Evolutionary conservation across 2,888 invertebrate species (phyloP), one percentile per base, ranked within the genome.

Genomic region (Drosophila hamatofila): DNA sequence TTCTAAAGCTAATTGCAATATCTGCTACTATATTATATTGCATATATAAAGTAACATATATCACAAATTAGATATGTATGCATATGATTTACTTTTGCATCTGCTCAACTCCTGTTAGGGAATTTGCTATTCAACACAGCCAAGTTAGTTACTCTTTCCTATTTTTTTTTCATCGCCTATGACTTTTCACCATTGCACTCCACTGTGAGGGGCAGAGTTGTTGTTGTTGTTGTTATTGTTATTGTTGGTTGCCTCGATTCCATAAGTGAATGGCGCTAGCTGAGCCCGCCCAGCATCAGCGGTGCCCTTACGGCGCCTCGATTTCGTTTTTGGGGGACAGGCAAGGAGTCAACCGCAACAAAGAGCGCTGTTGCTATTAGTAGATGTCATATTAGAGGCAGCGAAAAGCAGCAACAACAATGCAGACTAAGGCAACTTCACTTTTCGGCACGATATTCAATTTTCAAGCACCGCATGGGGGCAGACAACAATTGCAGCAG

Each of bases 121-220:
- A 14, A 39, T 21, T 30, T 16, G 18, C 8, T 30, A 33, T 56
- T 42, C 56, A 11, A 11, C 30, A 14, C 14, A 14, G 0, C 0
- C 7, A 39, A 9, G 3, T 11, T 6, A 1, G 6, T 18, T 16
- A 21, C 21, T 23, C 42, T 56, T 56, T 42, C 7, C 33, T 62
- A 49, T 66, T 55, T 66, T 52, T 66, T 48, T 60, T 81, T 63
- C 65, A 64, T 64, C 66, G 80, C 84, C 76, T 82, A 80, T 88
- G 84, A 84, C 84, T 84, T 84, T 88, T 84, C 83, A 84, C 88
- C 88, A 83, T 80, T 84, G 88, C 88, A 88, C 83, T 84, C 85
- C 82, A 75, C 77, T 63, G 37, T 49, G 41, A 66, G 59, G 48
- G 41, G 48, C 49, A 49, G 44, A 33, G 21, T n/a, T 30, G 48